These are phyloP conservation scores for Sisor rabdophorus DNA, from an alignment of 2,113 vertebrate species.

Conservation along the genomic window DNA sequence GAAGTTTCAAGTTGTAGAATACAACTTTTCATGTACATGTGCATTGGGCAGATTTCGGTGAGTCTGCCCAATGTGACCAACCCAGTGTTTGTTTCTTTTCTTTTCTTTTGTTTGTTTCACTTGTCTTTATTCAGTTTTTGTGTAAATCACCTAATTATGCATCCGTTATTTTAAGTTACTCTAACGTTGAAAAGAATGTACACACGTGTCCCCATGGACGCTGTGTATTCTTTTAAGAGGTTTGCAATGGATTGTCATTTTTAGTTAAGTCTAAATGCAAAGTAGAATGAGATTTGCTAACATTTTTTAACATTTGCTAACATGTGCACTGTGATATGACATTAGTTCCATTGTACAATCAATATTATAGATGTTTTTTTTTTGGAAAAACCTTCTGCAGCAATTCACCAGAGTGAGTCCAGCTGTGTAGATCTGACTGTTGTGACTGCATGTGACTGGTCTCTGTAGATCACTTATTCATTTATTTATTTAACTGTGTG, in stretches of 20 bases:
- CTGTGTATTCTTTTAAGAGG: slow-evolving; percentile 66
- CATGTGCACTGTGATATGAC: slow-evolving; percentile 18
- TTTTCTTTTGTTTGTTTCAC: slow-evolving; percentile 42
- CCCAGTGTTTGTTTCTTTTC: slow-evolving; percentile 27
- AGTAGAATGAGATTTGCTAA: neutral
- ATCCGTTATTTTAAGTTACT: neutral
- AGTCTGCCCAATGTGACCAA: slow-evolving; percentile 36
- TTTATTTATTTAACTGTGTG: slow-evolving; percentile 61
- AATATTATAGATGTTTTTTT: slow-evolving; percentile 29
- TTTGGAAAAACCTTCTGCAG: slow-evolving; percentile 39
- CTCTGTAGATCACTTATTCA: slow-evolving; percentile 72
- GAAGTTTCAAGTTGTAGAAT: slow-evolving; percentile 84
- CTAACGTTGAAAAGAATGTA: slow-evolving; percentile 53
- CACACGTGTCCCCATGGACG: slow-evolving; percentile 49
- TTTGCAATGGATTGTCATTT: slow-evolving; percentile 67
- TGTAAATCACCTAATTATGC: neutral
- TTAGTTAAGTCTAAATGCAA: slow-evolving; percentile 14
- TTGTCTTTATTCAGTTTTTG: slow-evolving; percentile 25
- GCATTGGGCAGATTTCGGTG: slow-evolving; percentile 70
- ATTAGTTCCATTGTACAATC: slow-evolving; percentile 67
- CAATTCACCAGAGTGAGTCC: slow-evolving; percentile 52
- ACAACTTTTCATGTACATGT: slow-evolving; percentile 87
- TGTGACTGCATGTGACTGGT: slow-evolving; percentile 79
- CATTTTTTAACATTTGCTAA: neutral
- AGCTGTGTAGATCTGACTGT: slow-evolving; percentile 75